phyloP scores from a whole-genome alignment of 2,113 vertebrate species.

The Mellivora capensis region DNA sequence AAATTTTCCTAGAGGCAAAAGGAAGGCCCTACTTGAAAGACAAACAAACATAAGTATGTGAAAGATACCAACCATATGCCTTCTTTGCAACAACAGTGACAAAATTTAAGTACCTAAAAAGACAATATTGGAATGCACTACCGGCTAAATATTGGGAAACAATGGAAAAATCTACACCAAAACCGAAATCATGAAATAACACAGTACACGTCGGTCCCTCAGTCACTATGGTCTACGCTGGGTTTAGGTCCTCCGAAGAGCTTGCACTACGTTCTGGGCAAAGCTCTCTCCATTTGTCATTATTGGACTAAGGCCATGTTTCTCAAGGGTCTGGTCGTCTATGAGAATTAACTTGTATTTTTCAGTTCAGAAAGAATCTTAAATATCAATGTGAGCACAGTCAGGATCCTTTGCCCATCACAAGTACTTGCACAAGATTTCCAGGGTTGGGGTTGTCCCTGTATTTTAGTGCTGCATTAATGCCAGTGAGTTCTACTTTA shows the following conservation, averaged over 20 bases:
- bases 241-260: background rate
- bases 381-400: rapidly evolving
- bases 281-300: background rate
- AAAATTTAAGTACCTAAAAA: background rate
- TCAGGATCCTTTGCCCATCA: too few relatives aligned
- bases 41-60: background rate
- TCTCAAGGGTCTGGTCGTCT: background rate
- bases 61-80: background rate
- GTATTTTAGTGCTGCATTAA: background rate
- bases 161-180: background rate
- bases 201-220: rapidly evolving
- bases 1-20: background rate
- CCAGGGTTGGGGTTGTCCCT: background rate
- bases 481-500: too few relatives aligned
- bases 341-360: background rate
- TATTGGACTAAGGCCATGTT: rapidly evolving
- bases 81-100: background rate
- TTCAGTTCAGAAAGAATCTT: background rate
- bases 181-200: background rate
- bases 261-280: background rate
- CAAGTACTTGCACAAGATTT: rapidly evolving
- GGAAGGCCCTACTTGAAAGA: background rate
- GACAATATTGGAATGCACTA: background rate
- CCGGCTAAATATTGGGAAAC: background rate
- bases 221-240: rapidly evolving